Evolutionary conservation across 2,888 invertebrate species (phyloP), one percentile per base, ranked within the genome.

Genomic region (Ditylenchus weischeri): DNA sequence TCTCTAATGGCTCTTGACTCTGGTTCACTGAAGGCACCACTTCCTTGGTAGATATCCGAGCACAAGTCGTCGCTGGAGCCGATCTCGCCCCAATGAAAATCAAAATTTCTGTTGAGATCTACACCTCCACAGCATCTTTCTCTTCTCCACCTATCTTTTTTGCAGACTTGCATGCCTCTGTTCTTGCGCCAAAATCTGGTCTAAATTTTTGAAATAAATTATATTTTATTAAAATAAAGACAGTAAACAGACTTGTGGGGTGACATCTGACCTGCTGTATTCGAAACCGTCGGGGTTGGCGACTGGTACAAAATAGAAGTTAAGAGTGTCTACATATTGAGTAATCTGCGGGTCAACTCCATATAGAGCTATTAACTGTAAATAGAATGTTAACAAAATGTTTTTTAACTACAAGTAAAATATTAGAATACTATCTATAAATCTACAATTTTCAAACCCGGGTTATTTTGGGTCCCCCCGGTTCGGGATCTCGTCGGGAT

Each of bases 91-190:
- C 75, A 79, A 59, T 78, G 73, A 65, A 79, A 79, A 66, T 81
- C 79, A 62, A 81, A 79, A 65, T 83, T 83, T 57, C 83, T 63
- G 66, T 83, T 83, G 36, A 83, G 71, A 66, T 83, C 83, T 4
- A 83, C 79, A 10, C 83, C 83, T 1, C 76, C 75, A 66, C 83
- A 83, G 72, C 82, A 83, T 8, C 76, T 65, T 29, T 78, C 78
- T 18, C 78, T 68, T 68, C 78, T 74, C 79, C 78, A 81, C 18
- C 75, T 75, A 65, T 82, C 79, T 67, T 79, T 79, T 50, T 72
- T 75, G 70, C 80, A 80, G 11, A 75, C 70, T 48, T 79, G 77
- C 8, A 71, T 70, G 0, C 77, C 77, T 11, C 80, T 75, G 66
- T 80, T 77, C 35, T 73, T 76, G n/a, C 73, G 69, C 83, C 83